Conservation (phyloP, 1,140 invertebrate genomes). For the Dreissena polymorpha region DNA sequence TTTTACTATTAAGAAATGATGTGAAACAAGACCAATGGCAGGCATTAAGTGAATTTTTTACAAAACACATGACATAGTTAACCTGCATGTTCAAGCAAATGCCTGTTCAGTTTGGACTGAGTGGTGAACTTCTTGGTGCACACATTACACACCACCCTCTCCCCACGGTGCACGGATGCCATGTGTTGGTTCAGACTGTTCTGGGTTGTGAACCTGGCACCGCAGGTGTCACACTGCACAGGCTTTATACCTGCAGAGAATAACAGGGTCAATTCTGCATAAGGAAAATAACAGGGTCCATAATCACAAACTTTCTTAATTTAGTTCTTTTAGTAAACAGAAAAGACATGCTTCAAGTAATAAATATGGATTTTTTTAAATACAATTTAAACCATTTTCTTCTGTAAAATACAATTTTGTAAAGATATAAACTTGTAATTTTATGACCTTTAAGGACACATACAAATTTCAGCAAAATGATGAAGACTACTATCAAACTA, state of each 20-base stretch:
- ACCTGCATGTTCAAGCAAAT: slow-evolving; percentile 37
- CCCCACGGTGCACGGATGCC: slow-evolving; percentile 5
- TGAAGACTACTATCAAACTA: not conserved
- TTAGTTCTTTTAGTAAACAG: not conserved
- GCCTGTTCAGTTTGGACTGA: slow-evolving; percentile 30
- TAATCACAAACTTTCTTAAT: not conserved
- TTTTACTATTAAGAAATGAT: too few species aligned
- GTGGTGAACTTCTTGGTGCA: slow-evolving; percentile 29
- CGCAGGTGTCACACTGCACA: slow-evolving; percentile 32
- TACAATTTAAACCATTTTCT: not conserved
- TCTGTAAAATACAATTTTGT: not conserved
- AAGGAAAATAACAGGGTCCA: not conserved
- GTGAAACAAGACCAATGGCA: too few species aligned
- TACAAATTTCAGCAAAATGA: too few species aligned
- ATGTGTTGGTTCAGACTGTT: slow-evolving; percentile 25
- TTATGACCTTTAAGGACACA: not conserved
- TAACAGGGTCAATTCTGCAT: not conserved
- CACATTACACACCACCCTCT: slow-evolving; percentile 6
- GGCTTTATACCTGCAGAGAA: slow-evolving; percentile 14
- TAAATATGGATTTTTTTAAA: not conserved
- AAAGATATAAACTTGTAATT: not conserved
- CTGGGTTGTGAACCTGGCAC: slow-evolving; percentile 15
- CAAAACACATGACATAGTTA: too few species aligned
- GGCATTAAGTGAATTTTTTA: too few species aligned
- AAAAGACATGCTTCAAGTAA: not conserved